phyloP scores from a whole-genome alignment of 2,797 vertebrate species.

The Scleropages formosus region DNA sequence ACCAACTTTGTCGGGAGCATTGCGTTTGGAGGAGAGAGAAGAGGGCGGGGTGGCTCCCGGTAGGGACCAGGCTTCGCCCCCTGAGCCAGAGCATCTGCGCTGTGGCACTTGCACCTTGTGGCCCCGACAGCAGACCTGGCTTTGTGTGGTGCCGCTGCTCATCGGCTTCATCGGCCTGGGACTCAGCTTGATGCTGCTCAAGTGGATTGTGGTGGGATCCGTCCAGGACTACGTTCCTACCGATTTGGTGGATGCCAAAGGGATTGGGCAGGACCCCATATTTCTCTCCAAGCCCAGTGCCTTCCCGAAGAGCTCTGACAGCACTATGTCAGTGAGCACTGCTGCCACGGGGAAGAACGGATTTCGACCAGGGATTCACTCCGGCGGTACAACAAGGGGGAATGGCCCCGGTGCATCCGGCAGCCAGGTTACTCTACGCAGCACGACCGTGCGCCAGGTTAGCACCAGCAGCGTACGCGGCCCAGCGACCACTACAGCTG shows the following conservation, averaged over 20 bases:
- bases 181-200: constrained; percentile 91
- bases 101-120: constrained; percentile 83
- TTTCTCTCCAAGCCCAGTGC: constrained; percentile 91
- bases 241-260: constrained; percentile 88
- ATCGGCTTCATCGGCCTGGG: constrained; percentile 91
- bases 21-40: constrained; percentile 75
- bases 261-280: constrained; percentile 92
- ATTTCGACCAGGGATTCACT: constrained; percentile 39
- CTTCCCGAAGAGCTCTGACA: constrained; percentile 81
- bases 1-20: constrained; percentile 70
- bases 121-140: constrained; percentile 95
- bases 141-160: constrained; percentile 87
- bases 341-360: constrained; percentile 33
- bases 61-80: constrained; percentile 76
- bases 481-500: constrained; percentile 69
- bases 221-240: constrained; percentile 92
- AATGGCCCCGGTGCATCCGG: constrained; percentile 73
- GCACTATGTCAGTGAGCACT: constrained; percentile 70
- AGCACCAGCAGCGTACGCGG: constrained; percentile 26
- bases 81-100: constrained; percentile 75
- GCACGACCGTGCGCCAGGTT: constrained; percentile 65
- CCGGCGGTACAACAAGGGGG: constrained; percentile 59
- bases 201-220: constrained; percentile 94
- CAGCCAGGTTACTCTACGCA: constrained; percentile 76
- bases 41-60: constrained; percentile 66